Percentiles rank a stretch among this genome's conserved stretches.
These are phyloP conservation scores for Diploscapter pachys DNA, from an alignment of 1,140 invertebrate genomes.

Conservation along the genomic window DNA sequence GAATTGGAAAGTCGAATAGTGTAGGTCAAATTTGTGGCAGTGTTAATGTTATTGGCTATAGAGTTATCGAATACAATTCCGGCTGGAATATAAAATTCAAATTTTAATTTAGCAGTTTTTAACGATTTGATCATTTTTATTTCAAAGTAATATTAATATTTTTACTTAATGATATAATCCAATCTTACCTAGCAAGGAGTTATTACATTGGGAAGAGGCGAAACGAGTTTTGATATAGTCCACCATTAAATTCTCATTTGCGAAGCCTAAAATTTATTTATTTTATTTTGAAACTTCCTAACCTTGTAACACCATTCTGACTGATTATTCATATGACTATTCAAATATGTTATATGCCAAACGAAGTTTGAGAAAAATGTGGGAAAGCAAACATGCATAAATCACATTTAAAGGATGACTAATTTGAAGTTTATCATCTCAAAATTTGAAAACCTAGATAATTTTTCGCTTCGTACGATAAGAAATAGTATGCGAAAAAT, in stretches of 20 bases:
- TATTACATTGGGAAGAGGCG: conserved; percentile 19
- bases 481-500: too few relatives aligned
- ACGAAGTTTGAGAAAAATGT: conserved; percentile 1
- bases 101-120: not conserved
- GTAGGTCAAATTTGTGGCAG: conserved; percentile 18
- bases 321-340: not conserved
- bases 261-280: conserved; percentile 24
- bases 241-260: conserved; percentile 24
- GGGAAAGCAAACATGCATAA: too few relatives aligned
- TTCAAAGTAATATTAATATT: not conserved
- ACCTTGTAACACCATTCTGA: not conserved
- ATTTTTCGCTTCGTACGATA: not conserved
- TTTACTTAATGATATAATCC: not conserved
- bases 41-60: conserved; percentile 5
- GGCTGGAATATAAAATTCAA: conserved; percentile 24
- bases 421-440: not conserved
- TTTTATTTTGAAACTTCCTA: conserved; percentile 11
- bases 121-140: too few relatives aligned
- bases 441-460: not conserved
- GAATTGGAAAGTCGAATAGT: conserved; percentile 38
- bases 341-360: not conserved
- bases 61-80: conserved; percentile 35
- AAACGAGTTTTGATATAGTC: conserved; percentile 27
- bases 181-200: conserved; percentile 19
- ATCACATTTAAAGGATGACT: too few relatives aligned